A percentile compares a stretch with the other conserved stretches of the same genome.
These are phyloP conservation scores for Dolichallabes microphthalmus DNA, from an alignment of 2,113 vertebrate genomes.

Conservation along the genomic window DNA sequence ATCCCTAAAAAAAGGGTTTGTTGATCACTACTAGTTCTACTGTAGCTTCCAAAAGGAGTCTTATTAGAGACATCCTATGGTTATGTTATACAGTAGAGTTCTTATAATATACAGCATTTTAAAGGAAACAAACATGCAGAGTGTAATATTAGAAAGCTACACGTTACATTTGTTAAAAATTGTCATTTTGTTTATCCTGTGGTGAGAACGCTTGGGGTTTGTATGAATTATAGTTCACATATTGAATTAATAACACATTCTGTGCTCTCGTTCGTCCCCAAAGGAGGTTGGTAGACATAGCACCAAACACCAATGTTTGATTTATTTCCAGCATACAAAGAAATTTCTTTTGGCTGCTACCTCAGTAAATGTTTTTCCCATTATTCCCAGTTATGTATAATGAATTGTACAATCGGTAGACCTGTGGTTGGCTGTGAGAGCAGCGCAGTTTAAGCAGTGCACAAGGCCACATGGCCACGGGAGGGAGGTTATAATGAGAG, in stretches of 20 bases:
- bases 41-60: background rate
- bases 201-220: background rate
- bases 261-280: background rate
- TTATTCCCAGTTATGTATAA: constrained; percentile 2
- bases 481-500: constrained; percentile 45
- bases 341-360: background rate
- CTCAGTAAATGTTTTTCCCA: background rate
- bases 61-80: background rate
- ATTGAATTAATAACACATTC: background rate
- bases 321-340: constrained; percentile 3
- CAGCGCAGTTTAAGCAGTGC: background rate
- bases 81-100: background rate
- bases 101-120: background rate
- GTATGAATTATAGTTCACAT: background rate
- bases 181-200: constrained; percentile 15
- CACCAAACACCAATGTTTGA: constrained; percentile 6
- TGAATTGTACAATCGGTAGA: background rate
- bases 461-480: background rate
- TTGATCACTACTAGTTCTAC: background rate
- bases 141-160: background rate
- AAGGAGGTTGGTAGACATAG: background rate
- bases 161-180: background rate
- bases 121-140: background rate
- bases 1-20: background rate
- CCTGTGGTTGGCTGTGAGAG: background rate